Conservation (phyloP, 1,140 invertebrate genomes). For the Cotesia glomerata region DNA sequence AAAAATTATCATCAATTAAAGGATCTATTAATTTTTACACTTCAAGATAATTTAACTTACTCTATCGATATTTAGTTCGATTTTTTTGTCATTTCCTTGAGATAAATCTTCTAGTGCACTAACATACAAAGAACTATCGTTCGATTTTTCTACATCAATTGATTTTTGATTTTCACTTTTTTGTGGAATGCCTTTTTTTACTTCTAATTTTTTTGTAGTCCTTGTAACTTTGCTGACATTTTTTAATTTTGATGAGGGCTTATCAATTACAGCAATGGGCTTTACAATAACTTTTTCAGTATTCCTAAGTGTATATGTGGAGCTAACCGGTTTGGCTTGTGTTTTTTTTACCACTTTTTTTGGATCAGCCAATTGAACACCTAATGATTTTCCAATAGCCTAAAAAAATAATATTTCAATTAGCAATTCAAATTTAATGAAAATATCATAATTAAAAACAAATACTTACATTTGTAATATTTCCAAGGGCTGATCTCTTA, state of each 20-base stretch:
- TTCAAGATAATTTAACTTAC: constrained; percentile 47
- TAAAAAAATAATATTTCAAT: constrained; percentile 32
- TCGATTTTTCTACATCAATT: constrained; percentile 68
- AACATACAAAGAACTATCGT: constrained; percentile 72
- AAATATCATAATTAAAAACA: constrained; percentile 4
- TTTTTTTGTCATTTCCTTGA: constrained; percentile 45
- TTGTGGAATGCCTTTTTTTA: not conserved
- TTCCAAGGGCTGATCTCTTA: constrained; percentile 78
- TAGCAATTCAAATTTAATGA: not conserved
- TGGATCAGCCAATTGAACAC: constrained; percentile 43
- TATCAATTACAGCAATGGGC: constrained; percentile 33
- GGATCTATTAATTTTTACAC: not conserved
- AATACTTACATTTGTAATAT: constrained; percentile 74
- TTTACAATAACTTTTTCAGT: constrained; percentile 39
- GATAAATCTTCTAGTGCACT: constrained; percentile 75
- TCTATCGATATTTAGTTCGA: constrained; percentile 24
- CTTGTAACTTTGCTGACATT: not conserved
- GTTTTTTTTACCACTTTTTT: constrained; percentile 48
- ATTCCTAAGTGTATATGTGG: constrained; percentile 28
- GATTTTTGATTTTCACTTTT: constrained; percentile 38
- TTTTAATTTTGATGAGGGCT: constrained; percentile 16
- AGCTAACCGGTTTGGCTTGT: constrained; percentile 31
- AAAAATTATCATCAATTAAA: not conserved
- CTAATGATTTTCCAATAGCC: constrained; percentile 54
- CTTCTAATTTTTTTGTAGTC: constrained; percentile 46